Base-by-base conservation (phyloP, 1,140 invertebrate species). In the Drosophila sechellia region DNA sequence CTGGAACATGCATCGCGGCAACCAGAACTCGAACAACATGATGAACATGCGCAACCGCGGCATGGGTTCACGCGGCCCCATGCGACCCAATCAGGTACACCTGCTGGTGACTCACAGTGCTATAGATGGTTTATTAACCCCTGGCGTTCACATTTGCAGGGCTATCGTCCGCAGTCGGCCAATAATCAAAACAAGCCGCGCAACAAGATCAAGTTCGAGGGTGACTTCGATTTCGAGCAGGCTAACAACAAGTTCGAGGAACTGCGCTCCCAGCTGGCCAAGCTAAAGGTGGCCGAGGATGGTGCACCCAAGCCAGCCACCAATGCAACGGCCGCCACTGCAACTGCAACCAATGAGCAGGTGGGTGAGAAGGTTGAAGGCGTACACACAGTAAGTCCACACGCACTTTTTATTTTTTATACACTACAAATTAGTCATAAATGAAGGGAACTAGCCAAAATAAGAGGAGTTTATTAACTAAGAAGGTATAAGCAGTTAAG, bases 221-320 rank as follows among this genome's bases (percentile, higher is more conserved):
- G 84, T 10, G 84, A 87, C 48, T 87, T 87, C 52, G 84, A 99
- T 93, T 99, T 99, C 93, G 98, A 99, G 92, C 96, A 98, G 92
- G 97, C 98, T 8, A 99, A 99, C 93, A 97, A 96, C 34, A 95
- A 99, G 92, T 99, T 99, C 93, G 96, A 98, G 89, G 97, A 99
- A 93, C 93, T 99, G 13, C 96, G 97, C 79, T 95, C 94, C 66
- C 96, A 98, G 92, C 93, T 99, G 40, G 95, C 95, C 27, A 97
- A 97, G 93, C 94, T 96, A 13, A 98, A 97, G 93, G 95, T 98
- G 73, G 94, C 95, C 76, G 94, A 94, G 59, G 94, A 95, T 64
- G 93, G 94, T 25, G 95, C 94, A 90, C 84, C 91, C 52, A 87
- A 87, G 53, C 45, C 79, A 17, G 61, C 63, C 22, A 49, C 64